These are phyloP conservation scores for Garra rufa DNA, from an alignment of 2,113 vertebrate genomes.

Conservation along the genomic window DNA sequence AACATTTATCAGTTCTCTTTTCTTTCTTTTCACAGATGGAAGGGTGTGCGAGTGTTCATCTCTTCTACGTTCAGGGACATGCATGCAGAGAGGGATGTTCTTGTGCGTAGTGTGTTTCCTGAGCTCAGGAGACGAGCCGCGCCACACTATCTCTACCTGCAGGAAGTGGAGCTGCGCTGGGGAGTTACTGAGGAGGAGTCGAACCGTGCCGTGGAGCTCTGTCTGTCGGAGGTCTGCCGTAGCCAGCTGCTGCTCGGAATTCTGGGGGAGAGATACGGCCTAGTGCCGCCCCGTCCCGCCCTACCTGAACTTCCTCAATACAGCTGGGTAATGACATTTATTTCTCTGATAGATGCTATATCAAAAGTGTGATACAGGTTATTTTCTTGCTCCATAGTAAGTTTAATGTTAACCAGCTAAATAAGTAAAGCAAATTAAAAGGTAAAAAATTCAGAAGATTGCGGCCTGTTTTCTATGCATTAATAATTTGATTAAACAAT, in stretches of 20 bases:
- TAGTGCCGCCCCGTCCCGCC: conserved; percentile 71
- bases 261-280: conserved; percentile 86
- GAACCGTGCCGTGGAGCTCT: conserved; percentile 79
- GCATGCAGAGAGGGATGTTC: conserved; percentile 84
- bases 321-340: conserved; percentile 78
- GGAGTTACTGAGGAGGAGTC: conserved; percentile 87
- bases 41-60: conserved; percentile 82
- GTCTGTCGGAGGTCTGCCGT: conserved; percentile 84
- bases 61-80: conserved; percentile 93
- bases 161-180: conserved; percentile 90
- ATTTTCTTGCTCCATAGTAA: not conserved
- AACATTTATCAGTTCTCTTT: not conserved
- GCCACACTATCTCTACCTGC: conserved; percentile 74
- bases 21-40: conserved; percentile 76
- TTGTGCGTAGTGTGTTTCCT: conserved; percentile 82
- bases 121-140: conserved; percentile 81
- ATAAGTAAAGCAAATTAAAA: not conserved
- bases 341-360: not conserved
- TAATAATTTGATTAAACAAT: no score
- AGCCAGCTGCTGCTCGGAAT: conserved; percentile 85
- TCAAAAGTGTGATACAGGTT: not conserved
- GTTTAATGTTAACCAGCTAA: not conserved
- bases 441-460: not conserved
- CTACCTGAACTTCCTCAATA: conserved; percentile 84
- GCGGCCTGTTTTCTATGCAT: no score